A percentile compares a stretch with the other conserved stretches of the same genome.
Evolutionary conservation across 53 echinoderm and acorn worm species (phyloP).

Genomic region (Stichopus horrens): DNA sequence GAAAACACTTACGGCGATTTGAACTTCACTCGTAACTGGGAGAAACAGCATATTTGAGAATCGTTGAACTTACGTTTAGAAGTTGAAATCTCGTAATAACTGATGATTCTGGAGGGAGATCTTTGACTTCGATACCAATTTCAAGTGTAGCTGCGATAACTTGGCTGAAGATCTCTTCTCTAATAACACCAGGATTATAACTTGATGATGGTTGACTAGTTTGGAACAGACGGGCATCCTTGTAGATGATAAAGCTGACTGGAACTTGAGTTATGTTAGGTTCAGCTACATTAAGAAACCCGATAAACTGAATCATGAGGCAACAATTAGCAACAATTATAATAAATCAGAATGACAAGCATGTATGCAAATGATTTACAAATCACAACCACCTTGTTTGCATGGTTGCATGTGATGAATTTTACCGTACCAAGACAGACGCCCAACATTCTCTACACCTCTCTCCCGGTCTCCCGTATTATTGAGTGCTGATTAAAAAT

Average conservation of each 20-base stretch:
- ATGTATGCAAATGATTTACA: too few species aligned
- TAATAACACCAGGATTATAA: too few species aligned
- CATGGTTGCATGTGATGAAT: too few species aligned
- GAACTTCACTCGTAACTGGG: too few species aligned
- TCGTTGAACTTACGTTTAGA: neutral
- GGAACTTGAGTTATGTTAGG: neutral
- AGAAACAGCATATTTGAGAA: neutral
- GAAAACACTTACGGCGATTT: too few species aligned
- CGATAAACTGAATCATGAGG: too few species aligned
- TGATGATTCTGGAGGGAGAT: neutral
- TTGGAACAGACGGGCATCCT: conserved; percentile 11
- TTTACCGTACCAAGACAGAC: too few species aligned
- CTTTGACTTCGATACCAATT: neutral
- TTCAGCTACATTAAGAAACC: neutral
- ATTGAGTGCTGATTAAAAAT: neutral
- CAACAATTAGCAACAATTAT: neutral
- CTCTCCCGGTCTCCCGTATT: too few species aligned
- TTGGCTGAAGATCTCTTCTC: conserved; percentile 11
- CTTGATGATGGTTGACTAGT: neutral
- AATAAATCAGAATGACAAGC: too few species aligned
- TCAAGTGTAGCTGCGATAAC: conserved; percentile 14
- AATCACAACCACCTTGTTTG: too few species aligned
- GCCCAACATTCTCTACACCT: too few species aligned
- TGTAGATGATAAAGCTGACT: conserved; percentile 31
- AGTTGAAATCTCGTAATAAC: conserved; percentile 7